phyloP scores from a whole-genome alignment of 2,888 invertebrate species.

The Allacma fusca region DNA sequence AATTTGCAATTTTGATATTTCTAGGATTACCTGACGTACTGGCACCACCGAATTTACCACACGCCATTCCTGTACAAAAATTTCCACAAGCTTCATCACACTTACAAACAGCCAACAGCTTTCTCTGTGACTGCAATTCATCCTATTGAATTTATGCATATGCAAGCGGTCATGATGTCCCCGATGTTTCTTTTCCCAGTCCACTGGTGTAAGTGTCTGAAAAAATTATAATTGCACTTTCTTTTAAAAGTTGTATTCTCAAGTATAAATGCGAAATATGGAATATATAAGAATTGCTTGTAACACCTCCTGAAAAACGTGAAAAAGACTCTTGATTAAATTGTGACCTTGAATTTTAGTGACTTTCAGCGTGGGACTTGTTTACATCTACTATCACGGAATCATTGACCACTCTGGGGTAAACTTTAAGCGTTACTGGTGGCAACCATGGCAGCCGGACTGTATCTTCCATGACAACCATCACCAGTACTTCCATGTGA shows the following conservation, averaged over 20 bases:
- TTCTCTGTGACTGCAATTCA: slow-evolving; percentile 80
- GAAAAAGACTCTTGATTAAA: too few relatives aligned
- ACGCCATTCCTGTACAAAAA: slow-evolving; percentile 74
- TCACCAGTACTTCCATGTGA: slow-evolving; percentile 80
- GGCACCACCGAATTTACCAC: slow-evolving; percentile 74
- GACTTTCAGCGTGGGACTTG: slow-evolving; percentile 65
- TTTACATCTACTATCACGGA: slow-evolving; percentile 77
- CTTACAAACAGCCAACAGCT: slow-evolving; percentile 78
- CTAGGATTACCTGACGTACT: slow-evolving; percentile 75
- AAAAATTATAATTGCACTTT: not conserved
- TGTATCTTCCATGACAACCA: slow-evolving; percentile 80
- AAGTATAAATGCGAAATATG: too few relatives aligned
- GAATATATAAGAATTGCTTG: too few relatives aligned
- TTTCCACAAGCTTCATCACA: slow-evolving; percentile 79
- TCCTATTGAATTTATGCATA: slow-evolving; percentile 73
- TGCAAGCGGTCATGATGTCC: slow-evolving; percentile 71
- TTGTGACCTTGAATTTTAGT: too few relatives aligned
- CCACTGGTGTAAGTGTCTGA: slow-evolving; percentile 76
- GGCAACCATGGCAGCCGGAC: slow-evolving; percentile 77
- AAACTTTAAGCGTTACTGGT: slow-evolving; percentile 76
- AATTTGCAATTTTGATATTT: too few relatives aligned
- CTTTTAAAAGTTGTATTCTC: too few relatives aligned
- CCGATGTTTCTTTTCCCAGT: slow-evolving; percentile 73
- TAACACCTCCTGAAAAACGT: too few relatives aligned
- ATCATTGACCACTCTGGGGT: slow-evolving; percentile 80